Evolutionary conservation across 2,888 invertebrate species (phyloP).

Genomic region (Sphaeridia pumilis): DNA sequence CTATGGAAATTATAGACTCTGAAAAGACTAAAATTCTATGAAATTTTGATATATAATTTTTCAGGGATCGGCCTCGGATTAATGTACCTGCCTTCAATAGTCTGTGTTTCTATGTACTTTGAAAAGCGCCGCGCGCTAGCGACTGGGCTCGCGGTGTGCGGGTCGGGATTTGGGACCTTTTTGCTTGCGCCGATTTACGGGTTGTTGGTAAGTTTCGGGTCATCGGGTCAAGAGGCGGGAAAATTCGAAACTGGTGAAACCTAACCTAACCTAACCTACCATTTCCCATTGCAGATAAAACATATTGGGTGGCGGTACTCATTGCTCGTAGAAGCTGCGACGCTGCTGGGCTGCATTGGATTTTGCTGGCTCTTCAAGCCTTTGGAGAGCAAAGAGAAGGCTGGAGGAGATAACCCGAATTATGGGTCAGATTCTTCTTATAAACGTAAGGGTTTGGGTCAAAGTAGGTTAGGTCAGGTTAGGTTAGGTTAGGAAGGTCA

Average conservation of each 20-base stretch:
- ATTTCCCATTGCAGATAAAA: conserved; percentile 41
- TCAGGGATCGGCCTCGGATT: conserved; percentile 89
- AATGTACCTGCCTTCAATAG: conserved; percentile 95
- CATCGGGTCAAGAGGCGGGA: not conserved
- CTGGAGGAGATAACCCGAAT: conserved; percentile 9
- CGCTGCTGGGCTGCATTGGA: conserved; percentile 74
- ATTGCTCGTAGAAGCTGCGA: conserved; percentile 68
- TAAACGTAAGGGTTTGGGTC: no score
- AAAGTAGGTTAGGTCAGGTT: no score
- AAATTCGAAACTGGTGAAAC: not conserved
- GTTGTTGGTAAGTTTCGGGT: conserved; percentile 44
- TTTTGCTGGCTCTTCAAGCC: conserved; percentile 87
- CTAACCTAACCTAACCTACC: not conserved
- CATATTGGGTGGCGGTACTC: conserved; percentile 77
- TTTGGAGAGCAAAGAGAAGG: conserved; percentile 42
- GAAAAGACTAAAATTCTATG: no score
- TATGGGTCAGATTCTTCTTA: conserved; percentile 6
- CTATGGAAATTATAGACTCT: no score
- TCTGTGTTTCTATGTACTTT: conserved; percentile 94
- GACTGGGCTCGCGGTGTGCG: conserved; percentile 86
- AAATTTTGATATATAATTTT: no score
- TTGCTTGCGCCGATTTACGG: conserved; percentile 73
- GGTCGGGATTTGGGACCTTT: conserved; percentile 91
- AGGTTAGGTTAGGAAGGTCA: no score
- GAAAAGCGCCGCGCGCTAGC: conserved; percentile 87